phyloP scores from a whole-genome alignment of 37 sponge, comb jelly and placozoan species.

The Theonella swinhoei region DNA sequence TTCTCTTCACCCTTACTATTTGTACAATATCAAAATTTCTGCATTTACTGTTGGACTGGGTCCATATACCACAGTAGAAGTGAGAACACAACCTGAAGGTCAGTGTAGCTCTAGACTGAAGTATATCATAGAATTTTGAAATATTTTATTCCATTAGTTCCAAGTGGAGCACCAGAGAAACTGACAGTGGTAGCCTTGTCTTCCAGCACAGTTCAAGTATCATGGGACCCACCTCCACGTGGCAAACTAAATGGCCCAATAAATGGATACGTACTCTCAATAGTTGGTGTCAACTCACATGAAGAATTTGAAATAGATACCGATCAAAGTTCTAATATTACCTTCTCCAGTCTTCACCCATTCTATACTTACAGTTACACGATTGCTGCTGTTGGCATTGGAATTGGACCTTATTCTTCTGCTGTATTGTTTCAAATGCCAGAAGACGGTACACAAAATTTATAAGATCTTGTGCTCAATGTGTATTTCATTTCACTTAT shows the following conservation, averaged over 20 bases:
- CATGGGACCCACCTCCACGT: background rate
- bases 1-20: slow-evolving; percentile 11
- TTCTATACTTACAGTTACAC: background rate
- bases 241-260: background rate
- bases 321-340: background rate
- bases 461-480: no score
- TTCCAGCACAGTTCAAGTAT: background rate
- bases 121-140: no score
- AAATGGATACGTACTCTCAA: background rate
- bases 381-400: slow-evolving; percentile 6
- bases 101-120: background rate
- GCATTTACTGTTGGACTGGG: slow-evolving; percentile 14
- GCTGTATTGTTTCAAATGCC: background rate
- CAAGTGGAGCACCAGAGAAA: background rate
- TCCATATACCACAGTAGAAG: background rate
- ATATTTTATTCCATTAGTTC: no score
- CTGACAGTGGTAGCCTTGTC: background rate
- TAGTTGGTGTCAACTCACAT: background rate
- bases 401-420: slow-evolving; percentile 5
- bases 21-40: slow-evolving; percentile 11
- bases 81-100: background rate
- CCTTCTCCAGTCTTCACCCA: background rate
- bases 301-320: background rate
- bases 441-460: background rate
- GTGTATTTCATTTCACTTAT: no score